phyloP scores from a whole-genome alignment of 53 echinoderm and acorn worm species.

The Mesocentrotus franciscanus region DNA sequence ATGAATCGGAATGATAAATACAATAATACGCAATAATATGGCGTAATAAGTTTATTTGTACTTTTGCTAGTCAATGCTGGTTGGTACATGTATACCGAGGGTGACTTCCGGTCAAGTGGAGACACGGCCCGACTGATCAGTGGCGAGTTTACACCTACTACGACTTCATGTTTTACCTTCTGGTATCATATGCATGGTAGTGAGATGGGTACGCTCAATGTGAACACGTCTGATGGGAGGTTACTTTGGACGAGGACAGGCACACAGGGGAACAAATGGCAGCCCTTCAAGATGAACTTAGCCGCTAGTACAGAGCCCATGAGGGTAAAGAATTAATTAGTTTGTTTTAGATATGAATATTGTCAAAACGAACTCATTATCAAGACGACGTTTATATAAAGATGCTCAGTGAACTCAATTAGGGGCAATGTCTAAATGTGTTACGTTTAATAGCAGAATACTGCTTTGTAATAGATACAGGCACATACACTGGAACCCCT shows the following conservation, averaged over 20 bases:
- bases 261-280: conserved; percentile 51
- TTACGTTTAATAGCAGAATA: too few relatives aligned
- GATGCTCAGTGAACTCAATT: too few relatives aligned
- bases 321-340: background rate
- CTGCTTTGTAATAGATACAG: background rate
- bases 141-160: conserved; percentile 43
- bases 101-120: conserved; percentile 5
- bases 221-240: background rate
- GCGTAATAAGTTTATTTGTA: background rate
- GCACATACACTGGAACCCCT: too few relatives aligned
- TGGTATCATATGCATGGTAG: conserved; percentile 86
- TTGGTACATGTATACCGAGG: conserved; percentile 77
- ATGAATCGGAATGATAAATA: too few relatives aligned
- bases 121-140: conserved; percentile 69
- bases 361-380: too few relatives aligned
- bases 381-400: too few relatives aligned
- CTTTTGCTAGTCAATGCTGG: conserved; percentile 54
- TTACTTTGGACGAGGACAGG: conserved; percentile 45
- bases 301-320: background rate
- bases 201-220: conserved; percentile 67
- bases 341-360: too few relatives aligned
- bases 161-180: conserved; percentile 72
- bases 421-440: background rate
- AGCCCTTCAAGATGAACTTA: background rate
- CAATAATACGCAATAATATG: too few relatives aligned